Evolutionary conservation across 1,140 invertebrate genomes (phyloP).

Genomic region (Ridgeia piscesae): DNA sequence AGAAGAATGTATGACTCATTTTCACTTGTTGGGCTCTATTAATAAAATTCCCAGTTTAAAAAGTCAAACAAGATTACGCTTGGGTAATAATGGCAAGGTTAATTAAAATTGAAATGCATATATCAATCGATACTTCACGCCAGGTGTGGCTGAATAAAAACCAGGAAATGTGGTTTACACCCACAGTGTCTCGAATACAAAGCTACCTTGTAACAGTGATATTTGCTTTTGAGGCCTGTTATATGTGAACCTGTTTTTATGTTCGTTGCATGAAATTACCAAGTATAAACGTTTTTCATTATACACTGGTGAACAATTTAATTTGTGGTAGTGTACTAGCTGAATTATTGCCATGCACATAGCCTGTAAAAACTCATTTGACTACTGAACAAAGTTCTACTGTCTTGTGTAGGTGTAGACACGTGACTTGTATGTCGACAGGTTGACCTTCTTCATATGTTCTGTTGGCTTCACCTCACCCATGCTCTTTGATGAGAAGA

Average conservation of each 20-base stretch:
- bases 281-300: no score
- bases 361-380: no score
- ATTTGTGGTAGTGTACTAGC: not conserved
- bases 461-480: constrained; percentile 85
- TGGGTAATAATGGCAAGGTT: not conserved
- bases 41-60: no score
- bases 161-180: not conserved
- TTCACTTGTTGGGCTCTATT: no score
- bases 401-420: not conserved
- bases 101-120: not conserved
- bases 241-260: no score
- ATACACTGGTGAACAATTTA: not conserved
- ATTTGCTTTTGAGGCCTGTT: not conserved
- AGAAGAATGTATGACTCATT: not conserved
- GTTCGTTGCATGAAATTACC: no score
- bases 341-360: no score
- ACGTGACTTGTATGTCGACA: constrained; percentile 46
- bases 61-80: no score
- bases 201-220: not conserved
- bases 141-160: not conserved
- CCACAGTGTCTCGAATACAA: not conserved
- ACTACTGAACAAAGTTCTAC: no score
- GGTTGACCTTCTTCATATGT: constrained; percentile 83
- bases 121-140: not conserved
- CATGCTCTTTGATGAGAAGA: constrained; percentile 87